A percentile compares a stretch with the other conserved stretches of the same genome.
These are phyloP conservation scores for Psittacula derbiana DNA, from an alignment of 2,797 vertebrate genomes.

Conservation along the genomic window DNA sequence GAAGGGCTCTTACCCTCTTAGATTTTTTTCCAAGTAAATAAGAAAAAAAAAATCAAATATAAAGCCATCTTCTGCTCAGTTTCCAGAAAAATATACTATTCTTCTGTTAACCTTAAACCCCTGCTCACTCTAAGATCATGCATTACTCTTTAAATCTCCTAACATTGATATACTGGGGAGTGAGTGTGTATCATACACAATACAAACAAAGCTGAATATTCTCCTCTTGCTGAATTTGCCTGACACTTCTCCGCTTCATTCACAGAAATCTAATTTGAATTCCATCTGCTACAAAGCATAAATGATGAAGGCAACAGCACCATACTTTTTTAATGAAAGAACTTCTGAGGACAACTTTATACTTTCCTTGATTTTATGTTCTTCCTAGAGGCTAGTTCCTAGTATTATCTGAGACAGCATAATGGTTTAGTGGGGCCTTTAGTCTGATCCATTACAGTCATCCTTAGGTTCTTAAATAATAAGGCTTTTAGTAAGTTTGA, in stretches of 20 bases:
- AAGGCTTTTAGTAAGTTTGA: background rate
- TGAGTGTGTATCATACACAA: background rate
- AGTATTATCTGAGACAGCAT: background rate
- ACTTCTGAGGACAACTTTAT: background rate
- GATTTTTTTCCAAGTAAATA: background rate
- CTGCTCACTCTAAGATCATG: background rate
- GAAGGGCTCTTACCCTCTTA: background rate
- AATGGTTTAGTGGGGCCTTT: background rate
- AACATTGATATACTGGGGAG: background rate
- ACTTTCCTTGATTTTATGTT: background rate
- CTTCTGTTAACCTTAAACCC: background rate
- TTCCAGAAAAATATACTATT: background rate
- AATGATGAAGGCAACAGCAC: background rate
- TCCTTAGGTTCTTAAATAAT: background rate
- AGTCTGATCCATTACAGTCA: background rate
- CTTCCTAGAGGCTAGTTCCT: background rate
- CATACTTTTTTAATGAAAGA: background rate
- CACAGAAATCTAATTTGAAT: background rate
- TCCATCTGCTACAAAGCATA: background rate
- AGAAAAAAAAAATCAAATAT: background rate
- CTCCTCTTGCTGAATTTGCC: background rate
- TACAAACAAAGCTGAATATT: background rate
- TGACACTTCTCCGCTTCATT: background rate
- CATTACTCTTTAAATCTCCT: background rate
- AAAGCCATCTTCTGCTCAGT: background rate